These are phyloP conservation scores for Coregonus ussuriensis DNA, from an alignment of 2,797 vertebrate species.

Conservation along the genomic window DNA sequence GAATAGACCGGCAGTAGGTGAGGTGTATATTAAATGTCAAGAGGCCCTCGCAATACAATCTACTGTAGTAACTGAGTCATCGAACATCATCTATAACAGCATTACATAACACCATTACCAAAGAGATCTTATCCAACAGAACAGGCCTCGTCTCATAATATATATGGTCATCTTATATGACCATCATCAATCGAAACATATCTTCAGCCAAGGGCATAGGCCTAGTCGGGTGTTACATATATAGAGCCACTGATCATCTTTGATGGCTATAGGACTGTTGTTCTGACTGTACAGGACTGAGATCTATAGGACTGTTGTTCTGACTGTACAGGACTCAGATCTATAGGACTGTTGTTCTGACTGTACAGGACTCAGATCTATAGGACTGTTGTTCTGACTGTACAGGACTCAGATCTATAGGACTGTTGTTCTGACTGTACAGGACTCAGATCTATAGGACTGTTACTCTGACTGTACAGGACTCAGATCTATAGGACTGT, in stretches of 20 bases:
- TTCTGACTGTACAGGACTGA: not conserved
- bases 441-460: no score
- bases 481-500: no score
- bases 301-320: no score
- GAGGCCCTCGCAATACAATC: not conserved
- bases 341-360: no score
- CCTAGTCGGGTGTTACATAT: not conserved
- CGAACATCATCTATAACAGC: not conserved
- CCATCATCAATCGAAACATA: not conserved
- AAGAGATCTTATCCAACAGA: not conserved
- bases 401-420: not conserved
- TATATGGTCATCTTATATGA: not conserved
- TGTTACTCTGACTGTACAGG: no score
- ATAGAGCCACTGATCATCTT: not conserved
- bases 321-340: no score
- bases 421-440: not conserved
- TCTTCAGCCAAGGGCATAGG: not conserved
- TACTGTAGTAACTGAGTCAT: not conserved
- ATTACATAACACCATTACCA: not conserved
- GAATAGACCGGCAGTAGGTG: not conserved
- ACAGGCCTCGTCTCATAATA: not conserved
- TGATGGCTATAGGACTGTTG: no score
- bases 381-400: no score
- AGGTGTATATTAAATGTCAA: no score
- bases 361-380: no score